Base-by-base conservation (phyloP, 2,888 invertebrate genomes). In the Drosophila paucipuncta region DNA sequence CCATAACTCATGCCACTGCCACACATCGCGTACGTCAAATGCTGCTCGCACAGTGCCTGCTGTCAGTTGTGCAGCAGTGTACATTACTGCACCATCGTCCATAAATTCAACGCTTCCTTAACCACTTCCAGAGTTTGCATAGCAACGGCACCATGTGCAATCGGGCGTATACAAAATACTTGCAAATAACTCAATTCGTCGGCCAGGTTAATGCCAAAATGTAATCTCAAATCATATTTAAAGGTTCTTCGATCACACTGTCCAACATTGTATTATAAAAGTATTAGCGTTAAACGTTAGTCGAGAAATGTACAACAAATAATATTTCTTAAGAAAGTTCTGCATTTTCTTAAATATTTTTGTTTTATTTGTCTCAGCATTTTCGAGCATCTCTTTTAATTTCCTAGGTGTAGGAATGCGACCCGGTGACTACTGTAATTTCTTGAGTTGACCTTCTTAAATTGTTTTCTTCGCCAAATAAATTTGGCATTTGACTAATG, bases 401-500 rank as follows among this genome's bases (percentile, higher is more conserved):
- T 52, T n/a, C 6, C 3, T 0, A 31, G 13, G n/a, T 31, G 18
- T 47, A 10, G 22, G 22, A 2, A 47, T 11, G 28, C 5, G 28
- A 16, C 25, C 37, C 22, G 68, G 30, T 66, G 43, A 16, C 28
- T 31, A 66, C 68, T 82, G 78, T 66, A 75, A 53, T 59, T 63
- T 62, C 41, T 31, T n/a, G 41, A 68, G 65, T 70, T 68, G 25
- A 33, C 66, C 68, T 78, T 66, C 33, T 69, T 57, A 72, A 77
- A 80, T 69, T 71, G 68, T 71, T 80, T 80, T 76, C 63, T 66
- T 75, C 63, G 67, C 72, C 78, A 73, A 73, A 76, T 73, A 82
- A 78, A 84, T 87, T 78, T 78, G 85, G 84, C 84, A 84, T 89
- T 89, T 87, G 84, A 89, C 86, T 84, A 87, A 87, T 87, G 82